phyloP scores from a whole-genome alignment of 2,113 vertebrate genomes.

The Silurus asotus region DNA sequence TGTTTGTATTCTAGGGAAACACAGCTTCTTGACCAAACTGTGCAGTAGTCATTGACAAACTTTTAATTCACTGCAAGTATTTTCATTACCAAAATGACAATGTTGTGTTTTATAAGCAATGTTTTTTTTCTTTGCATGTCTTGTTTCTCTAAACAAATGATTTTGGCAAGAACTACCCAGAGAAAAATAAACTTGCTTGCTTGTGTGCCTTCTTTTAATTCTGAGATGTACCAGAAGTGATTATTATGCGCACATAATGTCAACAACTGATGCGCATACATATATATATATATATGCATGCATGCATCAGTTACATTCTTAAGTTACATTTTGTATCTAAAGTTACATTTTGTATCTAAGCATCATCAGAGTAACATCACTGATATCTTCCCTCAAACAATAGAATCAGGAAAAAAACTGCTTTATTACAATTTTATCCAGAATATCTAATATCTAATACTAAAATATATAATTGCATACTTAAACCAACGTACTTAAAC shows the following conservation, averaged over 20 bases:
- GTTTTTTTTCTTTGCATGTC: conserved; percentile 9
- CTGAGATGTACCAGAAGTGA: neutral
- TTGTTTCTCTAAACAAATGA: neutral
- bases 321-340: neutral
- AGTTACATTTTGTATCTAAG: neutral
- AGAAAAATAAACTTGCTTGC: conserved; percentile 35
- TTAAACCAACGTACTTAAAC: neutral
- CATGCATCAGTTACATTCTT: too few species aligned
- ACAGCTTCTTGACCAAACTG: conserved; percentile 16
- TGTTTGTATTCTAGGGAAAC: neutral
- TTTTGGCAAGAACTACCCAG: neutral
- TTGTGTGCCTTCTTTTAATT: neutral
- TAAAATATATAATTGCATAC: neutral
- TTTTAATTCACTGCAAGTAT: neutral
- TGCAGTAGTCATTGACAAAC: neutral
- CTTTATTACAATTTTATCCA: neutral
- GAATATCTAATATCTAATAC: neutral
- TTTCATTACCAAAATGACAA: neutral
- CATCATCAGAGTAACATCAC: neutral
- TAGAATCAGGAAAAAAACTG: neutral
- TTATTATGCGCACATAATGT: neutral
- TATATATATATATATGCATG: neutral
- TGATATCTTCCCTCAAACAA: neutral
- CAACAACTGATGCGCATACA: neutral
- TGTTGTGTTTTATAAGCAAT: neutral